These are phyloP conservation scores for Percopsis omiscomaycus DNA, from an alignment of 2,797 vertebrate genomes.

Conservation along the genomic window DNA sequence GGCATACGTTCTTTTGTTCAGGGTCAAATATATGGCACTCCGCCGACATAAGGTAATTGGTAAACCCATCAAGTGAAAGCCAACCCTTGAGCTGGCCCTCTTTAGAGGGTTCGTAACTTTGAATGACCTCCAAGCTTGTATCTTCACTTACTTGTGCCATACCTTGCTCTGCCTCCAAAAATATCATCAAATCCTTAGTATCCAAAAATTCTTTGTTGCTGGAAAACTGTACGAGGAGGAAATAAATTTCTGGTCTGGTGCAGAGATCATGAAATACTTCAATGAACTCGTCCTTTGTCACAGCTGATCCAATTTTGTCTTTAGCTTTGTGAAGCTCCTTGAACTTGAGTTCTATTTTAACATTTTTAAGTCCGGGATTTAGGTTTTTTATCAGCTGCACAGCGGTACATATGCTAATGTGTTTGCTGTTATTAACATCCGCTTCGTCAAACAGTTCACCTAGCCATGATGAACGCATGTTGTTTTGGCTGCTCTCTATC, in stretches of 20 bases:
- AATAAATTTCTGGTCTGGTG: conserved; percentile 98
- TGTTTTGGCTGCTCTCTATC: conserved; percentile 94
- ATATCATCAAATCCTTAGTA: conserved; percentile 98
- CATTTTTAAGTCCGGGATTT: conserved; percentile 92
- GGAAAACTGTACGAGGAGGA: conserved; percentile 98
- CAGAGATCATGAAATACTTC: conserved; percentile 98
- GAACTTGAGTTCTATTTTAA: conserved; percentile 96
- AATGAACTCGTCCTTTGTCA: conserved; percentile 92
- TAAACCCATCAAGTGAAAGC: conserved; percentile 96
- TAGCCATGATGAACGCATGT: conserved; percentile 95
- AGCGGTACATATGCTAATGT: conserved; percentile 83
- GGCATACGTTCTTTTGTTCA: conserved; percentile 94
- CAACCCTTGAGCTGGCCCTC: conserved; percentile 91
- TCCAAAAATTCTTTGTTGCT: conserved; percentile 99
- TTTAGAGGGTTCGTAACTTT: conserved; percentile 91
- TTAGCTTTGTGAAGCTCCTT: conserved; percentile 96
- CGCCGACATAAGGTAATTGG: conserved; percentile 94
- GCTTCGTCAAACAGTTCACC: conserved; percentile 89
- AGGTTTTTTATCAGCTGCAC: conserved; percentile 91
- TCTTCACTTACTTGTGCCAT: conserved; percentile 95
- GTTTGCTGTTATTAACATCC: conserved; percentile 80
- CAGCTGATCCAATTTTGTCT: conserved; percentile 84
- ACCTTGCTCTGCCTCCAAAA: conserved; percentile 97
- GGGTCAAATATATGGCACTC: conserved; percentile 98
- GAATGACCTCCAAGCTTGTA: conserved; percentile 93